Percentiles rank a stretch among this genome's conserved stretches.
phyloP scores from a whole-genome alignment of 2,888 invertebrate species.

The Cotesia congregata region DNA sequence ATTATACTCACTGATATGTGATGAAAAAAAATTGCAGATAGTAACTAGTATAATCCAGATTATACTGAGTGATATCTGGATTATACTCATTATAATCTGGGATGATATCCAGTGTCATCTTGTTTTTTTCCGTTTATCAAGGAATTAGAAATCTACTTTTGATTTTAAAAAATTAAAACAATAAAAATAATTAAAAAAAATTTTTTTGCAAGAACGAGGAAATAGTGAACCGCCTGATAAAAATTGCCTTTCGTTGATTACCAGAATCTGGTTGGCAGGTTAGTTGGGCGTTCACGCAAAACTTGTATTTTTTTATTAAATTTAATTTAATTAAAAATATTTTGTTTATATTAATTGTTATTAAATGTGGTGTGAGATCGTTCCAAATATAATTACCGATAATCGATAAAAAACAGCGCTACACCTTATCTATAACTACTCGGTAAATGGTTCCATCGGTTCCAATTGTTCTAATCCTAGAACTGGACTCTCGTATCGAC shows the following conservation, averaged over 20 bases:
- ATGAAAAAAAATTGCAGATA: no score
- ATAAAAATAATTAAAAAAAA: no score
- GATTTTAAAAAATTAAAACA: no score
- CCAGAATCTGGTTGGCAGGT: conserved; percentile 60
- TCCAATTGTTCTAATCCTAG: neutral
- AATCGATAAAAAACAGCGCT: conserved; percentile 52
- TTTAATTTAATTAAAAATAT: conserved; percentile 34
- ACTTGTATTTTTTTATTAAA: conserved; percentile 17
- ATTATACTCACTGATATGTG: no score
- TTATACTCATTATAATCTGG: no score
- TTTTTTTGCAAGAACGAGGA: neutral
- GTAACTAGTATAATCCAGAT: no score
- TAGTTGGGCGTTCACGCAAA: conserved; percentile 53
- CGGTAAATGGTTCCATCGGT: no score
- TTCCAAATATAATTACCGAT: conserved; percentile 55
- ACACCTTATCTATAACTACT: conserved; percentile 40
- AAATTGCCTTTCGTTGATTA: conserved; percentile 19
- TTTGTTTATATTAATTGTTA: conserved; percentile 17
- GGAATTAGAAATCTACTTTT: no score
- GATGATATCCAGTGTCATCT: no score
- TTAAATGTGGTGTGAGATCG: conserved; percentile 57
- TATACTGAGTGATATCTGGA: no score
- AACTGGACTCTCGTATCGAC: conserved; percentile 1
- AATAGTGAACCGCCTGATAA: neutral
- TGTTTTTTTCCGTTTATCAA: no score